These are phyloP conservation scores for Aptenodytes forsteri DNA, from an alignment of 2,113 vertebrate species.

Conservation along the genomic window DNA sequence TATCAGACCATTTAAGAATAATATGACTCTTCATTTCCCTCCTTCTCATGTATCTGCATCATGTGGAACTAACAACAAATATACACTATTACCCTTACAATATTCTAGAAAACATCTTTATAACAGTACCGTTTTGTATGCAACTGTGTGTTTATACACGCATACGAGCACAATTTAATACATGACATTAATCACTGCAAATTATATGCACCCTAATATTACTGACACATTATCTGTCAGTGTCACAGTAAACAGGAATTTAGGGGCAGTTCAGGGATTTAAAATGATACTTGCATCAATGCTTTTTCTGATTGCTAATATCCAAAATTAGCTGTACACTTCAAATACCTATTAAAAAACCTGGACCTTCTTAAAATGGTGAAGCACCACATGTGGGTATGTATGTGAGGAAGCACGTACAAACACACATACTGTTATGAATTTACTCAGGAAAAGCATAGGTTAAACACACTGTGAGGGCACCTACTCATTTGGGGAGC, in stretches of 20 bases:
- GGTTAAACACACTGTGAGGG: slow-evolving; percentile 44
- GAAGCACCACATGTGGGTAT: background rate
- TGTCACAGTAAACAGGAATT: background rate
- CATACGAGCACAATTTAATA: background rate
- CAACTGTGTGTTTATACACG: background rate
- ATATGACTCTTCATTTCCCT: slow-evolving; percentile 59
- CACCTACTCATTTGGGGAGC: slow-evolving; percentile 45
- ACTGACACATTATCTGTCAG: background rate
- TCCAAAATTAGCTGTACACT: background rate
- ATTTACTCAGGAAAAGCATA: slow-evolving; percentile 8
- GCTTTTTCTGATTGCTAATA: background rate
- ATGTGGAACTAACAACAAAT: slow-evolving; percentile 23
- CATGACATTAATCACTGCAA: background rate
- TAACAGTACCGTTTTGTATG: background rate
- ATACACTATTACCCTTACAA: background rate
- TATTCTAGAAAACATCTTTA: background rate
- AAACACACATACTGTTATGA: background rate
- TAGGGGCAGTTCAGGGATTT: background rate
- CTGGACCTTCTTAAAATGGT: background rate
- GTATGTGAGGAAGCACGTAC: background rate
- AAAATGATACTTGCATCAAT: background rate
- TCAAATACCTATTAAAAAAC: background rate
- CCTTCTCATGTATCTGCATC: slow-evolving; percentile 14
- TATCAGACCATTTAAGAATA: slow-evolving; percentile 59
- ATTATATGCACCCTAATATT: background rate